Percentiles rank a stretch among this genome's conserved stretches.
phyloP scores from a whole-genome alignment of 2,888 invertebrate genomes.

The Tetragonisca angustula region DNA sequence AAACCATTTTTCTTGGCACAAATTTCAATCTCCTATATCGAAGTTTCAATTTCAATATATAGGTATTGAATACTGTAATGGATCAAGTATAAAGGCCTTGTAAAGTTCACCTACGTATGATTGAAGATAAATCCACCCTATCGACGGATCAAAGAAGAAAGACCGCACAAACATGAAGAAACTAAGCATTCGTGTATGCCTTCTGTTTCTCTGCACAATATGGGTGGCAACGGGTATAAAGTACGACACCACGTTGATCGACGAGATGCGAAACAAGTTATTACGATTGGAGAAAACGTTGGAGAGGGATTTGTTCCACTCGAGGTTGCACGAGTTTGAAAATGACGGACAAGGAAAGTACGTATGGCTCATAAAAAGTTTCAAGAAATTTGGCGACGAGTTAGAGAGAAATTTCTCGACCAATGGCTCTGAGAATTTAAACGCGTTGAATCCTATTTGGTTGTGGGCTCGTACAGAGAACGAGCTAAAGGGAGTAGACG shows the following conservation, averaged over 20 bases:
- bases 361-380: conserved; percentile 86
- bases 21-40: neutral
- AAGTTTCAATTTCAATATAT: neutral
- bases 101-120: neutral
- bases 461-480: conserved; percentile 88
- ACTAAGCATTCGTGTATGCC: conserved; percentile 37
- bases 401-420: conserved; percentile 81
- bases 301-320: conserved; percentile 83
- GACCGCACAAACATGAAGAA: conserved; percentile 40
- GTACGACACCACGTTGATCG: conserved; percentile 84
- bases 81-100: neutral
- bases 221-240: conserved; percentile 34
- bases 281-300: conserved; percentile 86
- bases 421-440: conserved; percentile 66
- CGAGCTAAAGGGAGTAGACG: conserved; percentile 87
- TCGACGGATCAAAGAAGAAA: neutral
- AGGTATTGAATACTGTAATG: conserved; percentile 11
- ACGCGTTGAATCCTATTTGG: conserved; percentile 84
- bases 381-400: conserved; percentile 86
- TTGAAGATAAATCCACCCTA: neutral
- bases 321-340: conserved; percentile 49
- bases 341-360: conserved; percentile 81
- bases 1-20: neutral
- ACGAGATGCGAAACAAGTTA: conserved; percentile 87
- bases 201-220: conserved; percentile 51